Evolutionary conservation across 2,797 vertebrate species (phyloP).

Genomic region (Margarornis squamiger): DNA sequence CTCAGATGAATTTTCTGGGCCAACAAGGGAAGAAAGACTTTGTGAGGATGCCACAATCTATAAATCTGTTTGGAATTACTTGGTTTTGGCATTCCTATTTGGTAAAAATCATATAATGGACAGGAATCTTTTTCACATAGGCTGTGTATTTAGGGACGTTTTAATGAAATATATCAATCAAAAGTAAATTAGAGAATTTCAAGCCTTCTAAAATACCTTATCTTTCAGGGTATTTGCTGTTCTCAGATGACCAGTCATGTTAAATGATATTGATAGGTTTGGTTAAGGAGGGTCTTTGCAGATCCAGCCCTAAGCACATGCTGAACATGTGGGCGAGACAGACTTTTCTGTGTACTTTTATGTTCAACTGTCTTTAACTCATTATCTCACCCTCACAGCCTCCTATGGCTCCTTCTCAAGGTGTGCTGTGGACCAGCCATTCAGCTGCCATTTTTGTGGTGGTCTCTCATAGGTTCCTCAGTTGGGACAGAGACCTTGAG

Average conservation of each 20-base stretch:
- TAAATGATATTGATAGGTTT: not conserved
- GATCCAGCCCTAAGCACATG: not conserved
- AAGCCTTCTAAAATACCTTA: not conserved
- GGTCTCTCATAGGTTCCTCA: not conserved
- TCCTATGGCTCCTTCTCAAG: not conserved
- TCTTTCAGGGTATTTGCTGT: not conserved
- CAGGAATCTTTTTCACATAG: not conserved
- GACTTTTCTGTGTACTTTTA: not conserved
- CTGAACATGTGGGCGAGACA: not conserved
- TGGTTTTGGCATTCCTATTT: not conserved
- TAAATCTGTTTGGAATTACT: not conserved
- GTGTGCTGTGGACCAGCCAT: not conserved
- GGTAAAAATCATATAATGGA: not conserved
- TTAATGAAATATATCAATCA: not conserved
- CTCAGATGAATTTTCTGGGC: not conserved
- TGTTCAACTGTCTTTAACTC: not conserved
- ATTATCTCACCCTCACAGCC: not conserved
- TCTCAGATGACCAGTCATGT: not conserved
- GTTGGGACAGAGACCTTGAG: not conserved
- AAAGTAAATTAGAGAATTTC: not conserved
- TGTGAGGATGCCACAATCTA: not conserved
- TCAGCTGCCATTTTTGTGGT: not conserved
- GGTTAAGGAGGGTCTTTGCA: not conserved
- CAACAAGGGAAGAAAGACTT: not conserved
- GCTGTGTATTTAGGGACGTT: not conserved